These are phyloP conservation scores for Paradoxurus hermaphroditus DNA, from an alignment of 2,113 vertebrate genomes.

Conservation along the genomic window DNA sequence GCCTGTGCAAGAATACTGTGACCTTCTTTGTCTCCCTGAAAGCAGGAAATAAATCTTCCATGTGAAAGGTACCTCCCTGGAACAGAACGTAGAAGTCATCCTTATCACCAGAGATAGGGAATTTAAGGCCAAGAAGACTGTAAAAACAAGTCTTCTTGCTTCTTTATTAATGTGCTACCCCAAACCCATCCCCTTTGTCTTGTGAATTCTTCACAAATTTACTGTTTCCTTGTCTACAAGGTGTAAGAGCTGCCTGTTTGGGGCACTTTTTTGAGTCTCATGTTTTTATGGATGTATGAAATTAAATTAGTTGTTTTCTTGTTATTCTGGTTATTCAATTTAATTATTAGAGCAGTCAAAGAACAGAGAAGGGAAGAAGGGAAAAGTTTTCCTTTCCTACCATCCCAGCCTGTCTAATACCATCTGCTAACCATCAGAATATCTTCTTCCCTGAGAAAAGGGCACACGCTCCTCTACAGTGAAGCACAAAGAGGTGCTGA, in stretches of 20 bases:
- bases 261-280: not conserved
- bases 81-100: not conserved
- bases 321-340: not conserved
- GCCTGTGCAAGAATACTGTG: not conserved
- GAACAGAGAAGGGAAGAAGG: not conserved
- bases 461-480: not conserved
- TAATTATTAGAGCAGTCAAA: not conserved
- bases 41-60: not conserved
- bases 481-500: not conserved
- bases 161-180: not conserved
- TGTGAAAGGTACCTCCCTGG: not conserved
- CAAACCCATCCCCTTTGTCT: not conserved
- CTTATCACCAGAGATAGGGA: not conserved
- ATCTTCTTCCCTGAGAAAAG: not conserved
- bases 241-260: not conserved
- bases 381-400: not conserved
- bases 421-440: accelerated
- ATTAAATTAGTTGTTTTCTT: not conserved
- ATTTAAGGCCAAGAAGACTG: not conserved
- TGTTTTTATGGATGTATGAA: not conserved
- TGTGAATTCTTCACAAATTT: not conserved
- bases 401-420: not conserved
- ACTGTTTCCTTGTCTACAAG: not conserved
- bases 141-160: not conserved
- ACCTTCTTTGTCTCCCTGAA: not conserved